Evolutionary conservation across 2,888 invertebrate genomes (phyloP).

Genomic region (Neuroscelio doddi): DNA sequence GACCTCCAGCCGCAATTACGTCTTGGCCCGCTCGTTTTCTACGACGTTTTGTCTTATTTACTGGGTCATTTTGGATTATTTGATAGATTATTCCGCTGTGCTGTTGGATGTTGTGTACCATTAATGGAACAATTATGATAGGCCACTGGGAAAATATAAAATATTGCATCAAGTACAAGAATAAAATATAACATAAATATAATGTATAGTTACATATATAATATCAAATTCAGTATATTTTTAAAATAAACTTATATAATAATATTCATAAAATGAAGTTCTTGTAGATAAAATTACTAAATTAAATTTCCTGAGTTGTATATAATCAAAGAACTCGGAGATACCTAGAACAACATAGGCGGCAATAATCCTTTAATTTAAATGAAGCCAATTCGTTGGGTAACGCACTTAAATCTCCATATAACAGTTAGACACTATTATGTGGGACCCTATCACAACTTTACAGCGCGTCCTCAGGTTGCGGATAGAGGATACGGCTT

Average conservation of each 20-base stretch:
- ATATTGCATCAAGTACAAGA: background rate
- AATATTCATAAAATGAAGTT: too few species aligned
- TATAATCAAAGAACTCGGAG: conserved; percentile 2
- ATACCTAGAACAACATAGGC: too few species aligned
- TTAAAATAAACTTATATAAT: too few species aligned
- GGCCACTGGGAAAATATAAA: conserved; percentile 76
- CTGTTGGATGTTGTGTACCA: conserved; percentile 77
- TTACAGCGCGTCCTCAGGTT: too few species aligned
- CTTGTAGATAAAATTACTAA: too few species aligned
- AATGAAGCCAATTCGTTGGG: too few species aligned
- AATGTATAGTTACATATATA: conserved; percentile 1
- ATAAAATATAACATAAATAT: conserved; percentile 1
- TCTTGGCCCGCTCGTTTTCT: conserved; percentile 75
- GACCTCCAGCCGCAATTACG: conserved; percentile 90
- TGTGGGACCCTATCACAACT: too few species aligned
- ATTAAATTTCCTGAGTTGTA: conserved; percentile 3
- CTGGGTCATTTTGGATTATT: conserved; percentile 69
- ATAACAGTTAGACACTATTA: too few species aligned
- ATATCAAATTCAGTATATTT: background rate
- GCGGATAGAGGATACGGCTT: too few species aligned
- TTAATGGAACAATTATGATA: conserved; percentile 76
- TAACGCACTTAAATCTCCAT: too few species aligned
- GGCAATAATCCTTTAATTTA: too few species aligned
- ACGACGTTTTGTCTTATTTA: conserved; percentile 75
- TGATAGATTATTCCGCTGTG: conserved; percentile 82